Conservation (phyloP, 2,888 invertebrate genomes). For the Ceratothoa steindachneri region DNA sequence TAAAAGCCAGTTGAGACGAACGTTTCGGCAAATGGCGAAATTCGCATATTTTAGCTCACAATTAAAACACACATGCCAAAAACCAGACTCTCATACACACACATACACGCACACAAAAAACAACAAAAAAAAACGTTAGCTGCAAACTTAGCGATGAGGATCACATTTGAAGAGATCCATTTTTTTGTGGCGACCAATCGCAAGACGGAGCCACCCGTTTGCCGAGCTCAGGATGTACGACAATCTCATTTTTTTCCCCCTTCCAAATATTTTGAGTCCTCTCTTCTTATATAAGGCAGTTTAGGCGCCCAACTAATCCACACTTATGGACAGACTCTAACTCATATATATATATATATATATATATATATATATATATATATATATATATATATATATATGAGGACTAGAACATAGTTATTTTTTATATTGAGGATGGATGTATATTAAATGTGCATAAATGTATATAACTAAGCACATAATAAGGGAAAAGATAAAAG, state of each 20-base stretch:
- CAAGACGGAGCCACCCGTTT: background rate
- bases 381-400: background rate
- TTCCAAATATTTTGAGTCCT: no score
- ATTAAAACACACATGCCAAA: no score
- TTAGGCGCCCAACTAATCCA: background rate
- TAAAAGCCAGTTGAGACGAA: no score
- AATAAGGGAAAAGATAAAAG: no score
- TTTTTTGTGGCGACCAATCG: conserved; percentile 1
- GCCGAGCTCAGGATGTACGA: background rate
- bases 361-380: background rate
- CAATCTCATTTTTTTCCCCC: background rate
- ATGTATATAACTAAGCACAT: no score
- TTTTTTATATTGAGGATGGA: background rate
- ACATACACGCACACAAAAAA: no score
- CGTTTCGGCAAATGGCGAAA: no score
- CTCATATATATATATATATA: background rate
- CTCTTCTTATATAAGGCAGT: background rate
- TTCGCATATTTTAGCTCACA: no score
- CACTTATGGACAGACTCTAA: background rate
- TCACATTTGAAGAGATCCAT: background rate
- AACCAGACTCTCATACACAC: no score
- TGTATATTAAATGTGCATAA: no score
- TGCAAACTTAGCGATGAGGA: background rate
- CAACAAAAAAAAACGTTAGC: background rate
- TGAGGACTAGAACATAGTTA: background rate